phyloP scores from a whole-genome alignment of 2,797 vertebrate genomes.

The Cyprinodon diabolis region DNA sequence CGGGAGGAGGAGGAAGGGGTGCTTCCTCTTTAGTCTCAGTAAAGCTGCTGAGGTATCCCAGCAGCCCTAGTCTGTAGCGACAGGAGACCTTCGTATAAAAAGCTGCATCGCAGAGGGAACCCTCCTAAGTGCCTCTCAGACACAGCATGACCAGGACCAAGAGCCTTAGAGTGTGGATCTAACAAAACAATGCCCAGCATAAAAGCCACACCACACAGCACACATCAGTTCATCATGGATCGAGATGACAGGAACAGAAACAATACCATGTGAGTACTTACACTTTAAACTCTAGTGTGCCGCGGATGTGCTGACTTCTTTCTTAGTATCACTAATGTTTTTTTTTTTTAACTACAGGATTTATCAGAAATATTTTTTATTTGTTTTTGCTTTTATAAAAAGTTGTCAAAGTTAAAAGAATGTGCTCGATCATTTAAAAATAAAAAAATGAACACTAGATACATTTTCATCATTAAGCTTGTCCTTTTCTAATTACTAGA shows the following conservation, averaged over 20 bases:
- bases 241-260: conserved; percentile 76
- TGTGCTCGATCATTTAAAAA: not conserved
- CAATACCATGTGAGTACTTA: conserved; percentile 79
- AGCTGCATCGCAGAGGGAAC: conserved; percentile 57
- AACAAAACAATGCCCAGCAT: conserved; percentile 73
- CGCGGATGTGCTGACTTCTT: conserved; percentile 1
- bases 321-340: not conserved
- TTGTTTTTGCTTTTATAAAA: not conserved
- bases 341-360: not conserved
- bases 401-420: not conserved
- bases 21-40: conserved; percentile 75
- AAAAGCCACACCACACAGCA: conserved; percentile 56
- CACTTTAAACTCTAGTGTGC: not conserved
- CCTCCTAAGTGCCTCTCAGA: conserved; percentile 67
- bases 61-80: conserved; percentile 56
- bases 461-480: conserved; percentile 14
- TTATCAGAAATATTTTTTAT: not conserved
- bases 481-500: conserved; percentile 32
- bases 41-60: conserved; percentile 71
- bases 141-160: conserved; percentile 72
- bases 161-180: conserved; percentile 65
- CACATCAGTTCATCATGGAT: conserved; percentile 76
- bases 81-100: conserved; percentile 75
- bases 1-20: conserved; percentile 65
- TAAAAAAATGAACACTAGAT: not conserved